Conservation (phyloP, 2,888 invertebrate species). For the Tineola bisselliella region DNA sequence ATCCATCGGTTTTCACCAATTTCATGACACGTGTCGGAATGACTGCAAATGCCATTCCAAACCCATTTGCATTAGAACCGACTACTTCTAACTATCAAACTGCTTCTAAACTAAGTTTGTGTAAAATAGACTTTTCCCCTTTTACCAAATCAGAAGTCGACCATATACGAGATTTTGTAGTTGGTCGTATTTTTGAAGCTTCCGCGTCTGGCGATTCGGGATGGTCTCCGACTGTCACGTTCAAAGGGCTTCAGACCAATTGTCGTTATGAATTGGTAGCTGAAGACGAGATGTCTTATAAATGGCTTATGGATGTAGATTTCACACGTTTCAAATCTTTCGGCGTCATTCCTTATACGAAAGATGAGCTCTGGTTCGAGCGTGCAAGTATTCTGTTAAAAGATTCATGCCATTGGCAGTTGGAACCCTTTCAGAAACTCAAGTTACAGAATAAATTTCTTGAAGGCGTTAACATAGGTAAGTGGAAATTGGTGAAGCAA, state of each 20-base stretch:
- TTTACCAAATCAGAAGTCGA: constrained; percentile 33
- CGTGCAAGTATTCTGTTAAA: constrained; percentile 56
- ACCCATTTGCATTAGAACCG: too few species aligned
- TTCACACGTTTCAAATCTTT: constrained; percentile 37
- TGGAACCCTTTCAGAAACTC: constrained; percentile 45
- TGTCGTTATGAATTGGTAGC: constrained; percentile 43
- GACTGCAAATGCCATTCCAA: too few species aligned
- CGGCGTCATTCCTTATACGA: constrained; percentile 44
- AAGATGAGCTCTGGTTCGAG: constrained; percentile 54
- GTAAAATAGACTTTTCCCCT: constrained; percentile 46
- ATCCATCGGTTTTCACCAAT: too few species aligned
- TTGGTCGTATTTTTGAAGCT: constrained; percentile 34
- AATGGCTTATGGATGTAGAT: constrained; percentile 45
- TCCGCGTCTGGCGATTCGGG: constrained; percentile 21
- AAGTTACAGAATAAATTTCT: constrained; percentile 43
- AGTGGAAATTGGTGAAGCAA: constrained; percentile 55
- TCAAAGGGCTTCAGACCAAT: constrained; percentile 41
- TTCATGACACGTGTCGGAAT: too few species aligned
- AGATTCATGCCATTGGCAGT: constrained; percentile 35
- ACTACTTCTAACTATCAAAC: constrained; percentile 26
- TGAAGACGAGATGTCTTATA: constrained; percentile 33
- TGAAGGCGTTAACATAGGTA: constrained; percentile 37
- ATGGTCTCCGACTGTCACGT: constrained; percentile 43
- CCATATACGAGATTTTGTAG: constrained; percentile 35
- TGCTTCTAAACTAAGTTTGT: constrained; percentile 23